Evolutionary conservation across 2,113 vertebrate species (phyloP).

Genomic region (Siniperca knerii): DNA sequence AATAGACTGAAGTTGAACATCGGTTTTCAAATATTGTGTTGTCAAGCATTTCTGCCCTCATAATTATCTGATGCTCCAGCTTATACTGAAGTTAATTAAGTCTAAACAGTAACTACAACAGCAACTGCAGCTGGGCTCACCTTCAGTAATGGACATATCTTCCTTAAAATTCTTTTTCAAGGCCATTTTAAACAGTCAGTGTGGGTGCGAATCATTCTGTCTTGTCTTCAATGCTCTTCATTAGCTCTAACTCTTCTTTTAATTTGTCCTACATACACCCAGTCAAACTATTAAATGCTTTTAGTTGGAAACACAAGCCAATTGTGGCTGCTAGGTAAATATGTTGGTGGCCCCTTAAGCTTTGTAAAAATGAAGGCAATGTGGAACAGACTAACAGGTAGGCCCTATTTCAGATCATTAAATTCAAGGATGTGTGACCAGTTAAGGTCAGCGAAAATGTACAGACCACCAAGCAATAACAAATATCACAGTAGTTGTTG

Average conservation of each 20-base stretch:
- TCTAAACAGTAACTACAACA: constrained; percentile 31
- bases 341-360: not conserved
- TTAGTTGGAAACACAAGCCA: not conserved
- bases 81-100: constrained; percentile 31
- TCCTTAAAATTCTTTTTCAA: not conserved
- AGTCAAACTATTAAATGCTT: not conserved
- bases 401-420: not conserved
- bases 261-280: not conserved
- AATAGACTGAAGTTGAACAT: constrained; percentile 25
- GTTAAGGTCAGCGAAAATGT: not conserved
- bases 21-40: constrained; percentile 12
- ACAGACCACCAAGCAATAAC: not conserved
- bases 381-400: not conserved
- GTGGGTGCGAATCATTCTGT: not conserved
- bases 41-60: constrained; percentile 21
- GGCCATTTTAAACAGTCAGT: not conserved
- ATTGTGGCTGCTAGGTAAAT: not conserved
- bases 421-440: constrained; percentile 7
- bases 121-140: constrained; percentile 26
- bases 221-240: not conserved
- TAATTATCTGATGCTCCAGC: constrained; percentile 27
- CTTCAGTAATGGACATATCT: constrained; percentile 15
- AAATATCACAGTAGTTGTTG: not conserved
- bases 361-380: not conserved
- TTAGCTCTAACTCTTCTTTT: constrained; percentile 1